Base-by-base conservation (phyloP, 2,888 invertebrate species). In the Iselma pallidipennis region DNA sequence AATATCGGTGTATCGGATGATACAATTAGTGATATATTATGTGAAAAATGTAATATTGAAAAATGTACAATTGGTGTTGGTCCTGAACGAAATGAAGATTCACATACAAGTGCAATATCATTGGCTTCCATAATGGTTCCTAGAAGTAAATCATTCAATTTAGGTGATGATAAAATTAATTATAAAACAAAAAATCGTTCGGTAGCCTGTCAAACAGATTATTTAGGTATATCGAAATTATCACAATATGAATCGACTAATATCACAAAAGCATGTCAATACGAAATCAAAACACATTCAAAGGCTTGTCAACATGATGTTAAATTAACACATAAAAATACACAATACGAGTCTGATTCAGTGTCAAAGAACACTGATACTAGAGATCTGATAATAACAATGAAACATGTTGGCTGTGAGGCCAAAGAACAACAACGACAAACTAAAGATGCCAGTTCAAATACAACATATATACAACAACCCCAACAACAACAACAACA, bases 21-120 rank as follows among this genome's bases (percentile, higher is more conserved):
- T 68, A 82, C 80, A 7, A 76, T 83, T n/a, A 79, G 78, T 9
- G 84, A 84, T 67, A 71, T 79, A 45, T 71, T 83, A 49, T 87
- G 87, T 72, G 82, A 82, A 50, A 85, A 83, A 76, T 86, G 86
- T 37, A 80, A 78, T 42, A 76, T 78, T 4, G 69, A 76, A 54
- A 87, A 84, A 59, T 82, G 84, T 54, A 85, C 84, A 51, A 80
- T 89, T 42, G 88, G 85, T 6, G 85, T 87, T 14, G 88, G 89
- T 31, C 84, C 85, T n/a, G 83, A 83, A 7, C 71, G 61, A 25
- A 67, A 59, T 53, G 74, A 73, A 66, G 76, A 77, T 57, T 33
- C 62, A 33, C 72, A 74, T 57, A 69, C 76, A 0, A 72, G 75
- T 16, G 81, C 85, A 1, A 76, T 85, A 28, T 86, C 85, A 1